These are phyloP conservation scores for Conger conger DNA, from an alignment of 2,113 vertebrate genomes.

Conservation along the genomic window DNA sequence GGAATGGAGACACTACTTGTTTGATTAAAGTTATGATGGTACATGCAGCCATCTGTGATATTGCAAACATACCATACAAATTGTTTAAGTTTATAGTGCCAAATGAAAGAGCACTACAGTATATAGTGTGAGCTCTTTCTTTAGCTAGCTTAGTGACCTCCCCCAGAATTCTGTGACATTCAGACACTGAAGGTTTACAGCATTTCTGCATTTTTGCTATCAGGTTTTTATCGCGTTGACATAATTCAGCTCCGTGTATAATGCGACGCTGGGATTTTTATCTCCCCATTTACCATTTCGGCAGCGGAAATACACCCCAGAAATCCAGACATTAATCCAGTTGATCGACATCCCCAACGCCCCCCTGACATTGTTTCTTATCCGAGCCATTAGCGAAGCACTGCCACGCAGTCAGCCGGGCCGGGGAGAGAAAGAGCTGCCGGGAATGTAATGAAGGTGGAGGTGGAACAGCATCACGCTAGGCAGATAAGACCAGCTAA, in stretches of 20 bases:
- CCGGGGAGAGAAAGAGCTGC: constrained; percentile 23
- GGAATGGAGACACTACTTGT: too few relatives aligned
- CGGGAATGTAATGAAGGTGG: constrained; percentile 44
- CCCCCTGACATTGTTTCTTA: constrained; percentile 45
- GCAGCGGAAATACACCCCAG: constrained; percentile 37
- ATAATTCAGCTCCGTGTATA: background rate
- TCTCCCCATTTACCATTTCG: constrained; percentile 35
- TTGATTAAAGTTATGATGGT: too few relatives aligned
- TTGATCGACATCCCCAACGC: constrained; percentile 32
- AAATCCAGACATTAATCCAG: constrained; percentile 40
- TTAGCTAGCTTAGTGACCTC: too few relatives aligned
- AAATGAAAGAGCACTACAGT: background rate
- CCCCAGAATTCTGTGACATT: too few relatives aligned
- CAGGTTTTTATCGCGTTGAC: background rate
- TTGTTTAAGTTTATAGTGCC: background rate
- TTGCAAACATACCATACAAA: background rate
- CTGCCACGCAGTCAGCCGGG: constrained; percentile 17
- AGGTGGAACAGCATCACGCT: constrained; percentile 51
- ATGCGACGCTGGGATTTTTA: constrained; percentile 22
- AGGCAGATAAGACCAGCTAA: constrained; percentile 65
- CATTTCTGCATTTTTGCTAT: background rate
- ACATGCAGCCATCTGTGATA: background rate
- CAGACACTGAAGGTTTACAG: background rate
- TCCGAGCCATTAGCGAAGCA: constrained; percentile 42
- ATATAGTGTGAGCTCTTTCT: background rate